Base-by-base conservation (phyloP, 2,113 vertebrate species). In the Catharus minimus region DNA sequence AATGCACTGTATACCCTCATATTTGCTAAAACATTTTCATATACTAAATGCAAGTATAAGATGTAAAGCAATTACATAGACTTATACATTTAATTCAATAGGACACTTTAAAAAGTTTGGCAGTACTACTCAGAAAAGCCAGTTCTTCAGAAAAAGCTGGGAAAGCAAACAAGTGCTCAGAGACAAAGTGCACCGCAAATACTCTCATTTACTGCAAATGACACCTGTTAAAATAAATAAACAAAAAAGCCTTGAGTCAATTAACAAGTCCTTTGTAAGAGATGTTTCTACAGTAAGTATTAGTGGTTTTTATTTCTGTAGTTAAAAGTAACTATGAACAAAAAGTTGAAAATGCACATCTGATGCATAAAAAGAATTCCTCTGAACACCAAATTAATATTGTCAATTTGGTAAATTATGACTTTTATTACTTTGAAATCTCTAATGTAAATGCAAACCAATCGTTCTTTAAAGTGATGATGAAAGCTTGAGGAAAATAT, bases 121-220 rank as follows among this genome's bases (percentile, higher is more conserved):
- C 64, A 73, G 21, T 24, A 49, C 61, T 73, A 62, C 41, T 90
- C 28, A 73, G 44, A 82, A 81, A 74, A 79, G 49, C 5, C n/a
- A 87, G 46, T 32, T 57, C 47, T 68, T 82, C 46, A 73, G 44
- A 74, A 89, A 82, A 76, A 89, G 43, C 43, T 86, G n/a, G 50
- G 38, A 95, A 92, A 81, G 80, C 56, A 82, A 89, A 85, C 33
- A 91, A 85, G 79, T 46, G 67, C n/a, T 86, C 43, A 60, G 21
- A 64, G 33, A 52, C 24, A 47, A 69, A 86, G 68, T 73, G 49
- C 68, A 88, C 3, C 11, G 60, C 43, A 90, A 86, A 76, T 66
- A 82, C 18, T 82, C 47, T 82, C 13, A 43, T 58, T 52, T 88
- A 43, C 38, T 76, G 66, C 43, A 91, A 89, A 82, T 50, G 30